A percentile compares a stretch with the other conserved stretches of the same genome.
phyloP scores from a whole-genome alignment of 92 coral and sea anemone genomes.

The Actinostola sp. region DNA sequence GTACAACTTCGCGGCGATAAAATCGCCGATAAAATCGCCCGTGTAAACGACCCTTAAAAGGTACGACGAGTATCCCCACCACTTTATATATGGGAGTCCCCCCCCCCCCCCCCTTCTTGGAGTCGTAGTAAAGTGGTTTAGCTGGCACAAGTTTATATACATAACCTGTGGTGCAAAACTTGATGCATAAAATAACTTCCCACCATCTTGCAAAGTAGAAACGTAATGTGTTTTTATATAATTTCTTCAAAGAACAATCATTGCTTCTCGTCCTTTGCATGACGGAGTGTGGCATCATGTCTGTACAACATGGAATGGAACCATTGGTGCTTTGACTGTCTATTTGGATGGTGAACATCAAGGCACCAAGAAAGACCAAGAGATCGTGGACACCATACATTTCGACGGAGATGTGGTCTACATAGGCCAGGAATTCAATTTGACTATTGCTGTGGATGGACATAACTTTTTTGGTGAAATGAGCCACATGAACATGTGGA shows the following conservation, averaged over 20 bases:
- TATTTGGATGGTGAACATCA: constrained; percentile 25
- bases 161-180: too few relatives aligned
- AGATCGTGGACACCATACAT: not conserved
- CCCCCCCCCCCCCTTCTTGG: too few relatives aligned
- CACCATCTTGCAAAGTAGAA: not conserved
- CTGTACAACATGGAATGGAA: constrained; percentile 28
- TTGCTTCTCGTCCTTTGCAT: constrained; percentile 3
- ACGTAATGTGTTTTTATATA: too few relatives aligned
- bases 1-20: too few relatives aligned
- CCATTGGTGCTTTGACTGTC: constrained; percentile 1
- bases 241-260: constrained; percentile 3
- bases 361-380: constrained; percentile 1
- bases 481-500: constrained; percentile 41
- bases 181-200: too few relatives aligned
- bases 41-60: too few relatives aligned
- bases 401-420: not conserved
- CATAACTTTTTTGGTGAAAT: constrained; percentile 23
- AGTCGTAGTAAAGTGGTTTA: too few relatives aligned
- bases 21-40: too few relatives aligned
- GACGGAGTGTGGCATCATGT: constrained; percentile 39
- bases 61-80: too few relatives aligned
- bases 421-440: constrained; percentile 15
- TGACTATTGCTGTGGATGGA: not conserved
- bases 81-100: too few relatives aligned
- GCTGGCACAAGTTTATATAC: too few relatives aligned